Conservation (phyloP, 2,797 vertebrate species). For the Pempheris klunzingeri region DNA sequence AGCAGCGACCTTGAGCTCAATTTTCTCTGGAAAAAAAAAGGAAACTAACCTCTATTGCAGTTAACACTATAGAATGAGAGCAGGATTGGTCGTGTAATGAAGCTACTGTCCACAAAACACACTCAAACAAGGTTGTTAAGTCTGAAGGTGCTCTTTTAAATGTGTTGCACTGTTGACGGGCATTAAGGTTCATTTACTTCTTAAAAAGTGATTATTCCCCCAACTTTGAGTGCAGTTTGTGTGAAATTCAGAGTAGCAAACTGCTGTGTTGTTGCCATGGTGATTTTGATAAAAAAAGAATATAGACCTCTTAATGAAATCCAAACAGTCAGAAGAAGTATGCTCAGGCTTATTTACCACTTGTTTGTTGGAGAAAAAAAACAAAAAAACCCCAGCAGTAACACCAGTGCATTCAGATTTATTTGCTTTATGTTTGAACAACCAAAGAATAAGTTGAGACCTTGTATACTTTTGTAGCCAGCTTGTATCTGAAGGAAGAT, state of each 20-base stretch:
- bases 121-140: background rate
- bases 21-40: background rate
- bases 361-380: background rate
- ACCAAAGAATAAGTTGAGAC: background rate
- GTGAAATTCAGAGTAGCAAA: background rate
- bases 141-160: background rate
- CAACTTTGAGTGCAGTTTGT: background rate
- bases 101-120: background rate
- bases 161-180: background rate
- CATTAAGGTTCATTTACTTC: background rate
- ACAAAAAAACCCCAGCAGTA: background rate
- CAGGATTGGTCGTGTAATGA: background rate
- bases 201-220: background rate
- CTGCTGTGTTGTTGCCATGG: conserved; percentile 38
- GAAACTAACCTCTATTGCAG: background rate
- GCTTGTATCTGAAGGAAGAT: background rate
- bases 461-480: background rate
- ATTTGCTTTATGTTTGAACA: background rate
- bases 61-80: background rate
- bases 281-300: conserved; percentile 17
- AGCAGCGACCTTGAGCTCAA: background rate
- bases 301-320: background rate
- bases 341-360: background rate
- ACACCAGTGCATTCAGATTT: background rate
- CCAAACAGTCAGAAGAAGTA: background rate